Conservation (phyloP, 2,888 invertebrate species). For the Platycnemis pennipes region DNA sequence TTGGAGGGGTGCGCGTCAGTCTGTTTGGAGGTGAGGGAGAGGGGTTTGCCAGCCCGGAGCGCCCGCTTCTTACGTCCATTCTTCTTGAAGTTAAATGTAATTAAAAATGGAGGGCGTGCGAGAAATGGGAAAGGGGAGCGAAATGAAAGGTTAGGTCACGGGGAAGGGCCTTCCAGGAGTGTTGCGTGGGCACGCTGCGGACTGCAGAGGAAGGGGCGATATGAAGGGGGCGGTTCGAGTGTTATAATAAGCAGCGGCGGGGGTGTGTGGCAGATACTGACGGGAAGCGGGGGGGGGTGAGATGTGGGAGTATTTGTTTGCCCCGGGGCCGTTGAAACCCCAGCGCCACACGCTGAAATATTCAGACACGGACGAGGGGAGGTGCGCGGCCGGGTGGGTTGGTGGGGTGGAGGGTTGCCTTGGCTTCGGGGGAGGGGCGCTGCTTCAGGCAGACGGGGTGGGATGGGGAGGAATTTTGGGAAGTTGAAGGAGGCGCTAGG, state of each 20-base stretch:
- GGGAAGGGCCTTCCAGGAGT: not conserved
- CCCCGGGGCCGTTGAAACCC: not conserved
- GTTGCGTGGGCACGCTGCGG: not conserved
- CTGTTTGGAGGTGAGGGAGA: not conserved
- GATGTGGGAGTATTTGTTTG: not conserved
- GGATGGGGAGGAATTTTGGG: too few relatives aligned
- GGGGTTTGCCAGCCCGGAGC: not conserved
- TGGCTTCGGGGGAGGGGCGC: not conserved
- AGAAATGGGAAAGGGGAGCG: not conserved
- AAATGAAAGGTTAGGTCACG: not conserved
- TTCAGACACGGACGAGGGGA: not conserved
- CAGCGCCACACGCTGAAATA: not conserved
- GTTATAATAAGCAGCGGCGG: not conserved
- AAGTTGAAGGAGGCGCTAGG: too few relatives aligned
- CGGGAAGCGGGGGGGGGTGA: not conserved
- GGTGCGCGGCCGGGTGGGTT: not conserved
- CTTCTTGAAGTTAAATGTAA: conserved; percentile 34
- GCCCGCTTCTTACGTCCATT: not conserved
- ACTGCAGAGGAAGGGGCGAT: not conserved
- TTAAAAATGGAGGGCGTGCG: not conserved
- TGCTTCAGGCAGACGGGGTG: too few relatives aligned
- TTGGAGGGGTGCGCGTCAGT: not conserved
- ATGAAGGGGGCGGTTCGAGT: not conserved
- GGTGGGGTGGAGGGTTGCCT: not conserved
- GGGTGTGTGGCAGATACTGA: too few relatives aligned